These are phyloP conservation scores for Lepidurus apus DNA, from an alignment of 1,140 invertebrate genomes.

Conservation along the genomic window DNA sequence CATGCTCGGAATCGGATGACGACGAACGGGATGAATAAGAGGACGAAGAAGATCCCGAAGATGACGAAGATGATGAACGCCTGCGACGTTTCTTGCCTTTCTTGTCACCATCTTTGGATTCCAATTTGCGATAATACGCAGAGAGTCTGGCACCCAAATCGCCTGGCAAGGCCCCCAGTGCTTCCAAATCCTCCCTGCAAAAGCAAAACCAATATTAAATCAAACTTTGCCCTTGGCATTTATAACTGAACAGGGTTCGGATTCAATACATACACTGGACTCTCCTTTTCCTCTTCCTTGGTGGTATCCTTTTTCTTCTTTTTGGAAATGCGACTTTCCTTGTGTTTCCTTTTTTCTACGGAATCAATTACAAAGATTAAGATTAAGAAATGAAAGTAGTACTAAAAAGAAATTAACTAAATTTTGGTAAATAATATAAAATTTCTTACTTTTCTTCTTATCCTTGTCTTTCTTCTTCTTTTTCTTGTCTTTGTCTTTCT, in stretches of 20 bases:
- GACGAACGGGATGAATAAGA: neutral
- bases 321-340: constrained; percentile 29
- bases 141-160: constrained; percentile 68
- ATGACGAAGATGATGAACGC: constrained; percentile 28
- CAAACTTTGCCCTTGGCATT: neutral
- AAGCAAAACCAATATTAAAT: neutral
- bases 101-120: constrained; percentile 41
- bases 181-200: neutral
- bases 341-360: constrained; percentile 27
- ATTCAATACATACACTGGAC: neutral
- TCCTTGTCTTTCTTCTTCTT: constrained; percentile 40
- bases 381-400: no score
- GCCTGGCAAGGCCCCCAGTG: constrained; percentile 48
- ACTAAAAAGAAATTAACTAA: neutral
- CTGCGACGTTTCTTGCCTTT: constrained; percentile 32
- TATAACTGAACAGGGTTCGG: neutral
- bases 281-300: constrained; percentile 27
- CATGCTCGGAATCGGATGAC: constrained; percentile 33
- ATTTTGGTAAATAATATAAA: neutral
- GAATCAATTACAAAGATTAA: neutral
- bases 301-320: constrained; percentile 33
- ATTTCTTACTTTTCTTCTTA: constrained; percentile 32
- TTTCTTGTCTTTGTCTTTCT: constrained; percentile 40
- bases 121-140: constrained; percentile 70
- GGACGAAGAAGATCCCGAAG: constrained; percentile 25